These are phyloP conservation scores for Alligator mississippiensis DNA, from an alignment of 2,113 vertebrate genomes.

Conservation along the genomic window DNA sequence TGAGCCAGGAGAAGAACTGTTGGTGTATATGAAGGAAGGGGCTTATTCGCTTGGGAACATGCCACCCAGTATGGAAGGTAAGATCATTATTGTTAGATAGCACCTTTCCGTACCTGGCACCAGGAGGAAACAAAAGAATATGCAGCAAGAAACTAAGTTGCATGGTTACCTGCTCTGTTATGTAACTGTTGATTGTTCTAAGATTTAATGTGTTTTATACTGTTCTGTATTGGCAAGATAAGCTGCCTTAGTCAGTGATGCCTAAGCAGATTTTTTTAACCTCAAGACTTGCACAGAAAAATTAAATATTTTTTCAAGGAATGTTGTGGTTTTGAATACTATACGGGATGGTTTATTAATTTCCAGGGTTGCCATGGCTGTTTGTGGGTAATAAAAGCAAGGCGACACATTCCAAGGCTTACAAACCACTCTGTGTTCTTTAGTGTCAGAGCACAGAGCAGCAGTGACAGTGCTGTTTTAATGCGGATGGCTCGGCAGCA, in stretches of 20 bases:
- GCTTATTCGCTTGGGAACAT: constrained; percentile 90
- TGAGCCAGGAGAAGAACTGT: constrained; percentile 94
- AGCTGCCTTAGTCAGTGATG: accelerated
- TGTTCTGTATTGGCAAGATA: too few species aligned
- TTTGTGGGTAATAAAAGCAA: neutral
- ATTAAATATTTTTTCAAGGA: neutral
- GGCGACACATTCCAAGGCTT: neutral
- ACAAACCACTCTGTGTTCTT: neutral
- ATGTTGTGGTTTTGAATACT: accelerated
- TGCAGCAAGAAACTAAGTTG: neutral
- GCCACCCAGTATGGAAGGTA: constrained; percentile 95
- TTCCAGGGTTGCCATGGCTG: accelerated
- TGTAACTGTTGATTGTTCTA: neutral
- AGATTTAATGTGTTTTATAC: neutral
- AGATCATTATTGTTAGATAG: constrained; percentile 67
- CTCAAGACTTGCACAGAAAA: neutral
- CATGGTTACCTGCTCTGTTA: neutral
- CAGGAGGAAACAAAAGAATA: neutral
- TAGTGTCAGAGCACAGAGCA: neutral
- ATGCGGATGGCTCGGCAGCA: neutral
- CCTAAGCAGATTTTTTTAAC: neutral
- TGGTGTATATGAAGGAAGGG: constrained; percentile 95
- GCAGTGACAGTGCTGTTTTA: neutral
- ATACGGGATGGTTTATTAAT: neutral
- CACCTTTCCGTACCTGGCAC: neutral